These are phyloP conservation scores for Steromphala cineraria DNA, from an alignment of 2,888 invertebrate species.

Conservation along the genomic window DNA sequence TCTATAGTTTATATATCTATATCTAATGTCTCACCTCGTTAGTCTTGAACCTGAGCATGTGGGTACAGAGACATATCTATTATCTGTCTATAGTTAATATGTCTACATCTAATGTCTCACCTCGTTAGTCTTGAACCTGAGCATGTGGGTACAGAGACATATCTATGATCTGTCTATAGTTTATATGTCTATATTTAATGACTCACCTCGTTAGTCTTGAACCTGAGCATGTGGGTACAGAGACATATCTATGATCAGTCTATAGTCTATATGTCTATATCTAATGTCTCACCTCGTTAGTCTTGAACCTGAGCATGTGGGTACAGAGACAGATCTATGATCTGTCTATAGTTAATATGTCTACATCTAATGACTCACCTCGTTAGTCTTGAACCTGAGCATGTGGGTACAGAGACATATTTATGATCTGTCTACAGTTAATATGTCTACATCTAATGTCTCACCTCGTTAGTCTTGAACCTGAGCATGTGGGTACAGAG, in stretches of 20 bases:
- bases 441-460: too few species aligned
- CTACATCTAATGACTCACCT: too few species aligned
- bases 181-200: not conserved
- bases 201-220: slow-evolving; percentile 40
- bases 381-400: too few species aligned
- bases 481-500: too few species aligned
- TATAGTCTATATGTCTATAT: not conserved
- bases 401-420: too few species aligned
- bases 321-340: slow-evolving; percentile 43
- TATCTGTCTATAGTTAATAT: not conserved
- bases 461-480: too few species aligned
- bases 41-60: slow-evolving; percentile 33
- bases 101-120: slow-evolving; percentile 18
- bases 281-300: slow-evolving; percentile 36
- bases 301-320: slow-evolving; percentile 37
- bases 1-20: too few species aligned
- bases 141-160: slow-evolving; percentile 47
- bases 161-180: not conserved
- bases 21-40: slow-evolving; percentile 37
- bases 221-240: slow-evolving; percentile 40
- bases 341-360: not conserved
- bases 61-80: slow-evolving; percentile 41
- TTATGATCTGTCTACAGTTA: too few species aligned
- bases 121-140: slow-evolving; percentile 38
- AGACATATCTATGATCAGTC: slow-evolving; percentile 25